phyloP scores from a whole-genome alignment of 2,888 invertebrate genomes.

The Clistopyga incitator region DNA sequence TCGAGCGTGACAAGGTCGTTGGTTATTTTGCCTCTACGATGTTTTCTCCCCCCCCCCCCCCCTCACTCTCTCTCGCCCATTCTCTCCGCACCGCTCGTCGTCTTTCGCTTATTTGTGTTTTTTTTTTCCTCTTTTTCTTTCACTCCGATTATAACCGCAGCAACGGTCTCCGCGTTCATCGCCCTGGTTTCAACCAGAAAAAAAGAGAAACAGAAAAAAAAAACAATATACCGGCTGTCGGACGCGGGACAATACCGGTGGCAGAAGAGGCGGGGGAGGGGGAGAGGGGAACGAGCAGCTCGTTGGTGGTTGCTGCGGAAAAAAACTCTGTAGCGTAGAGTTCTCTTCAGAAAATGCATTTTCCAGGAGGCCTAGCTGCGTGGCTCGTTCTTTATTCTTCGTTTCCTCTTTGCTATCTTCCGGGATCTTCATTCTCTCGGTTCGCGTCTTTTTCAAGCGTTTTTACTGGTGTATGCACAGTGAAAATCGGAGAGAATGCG shows the following conservation, averaged over 20 bases:
- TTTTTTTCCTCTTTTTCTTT: constrained; percentile 14
- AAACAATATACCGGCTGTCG: constrained; percentile 42
- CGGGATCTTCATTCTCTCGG: constrained; percentile 33
- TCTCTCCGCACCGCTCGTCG: constrained; percentile 5
- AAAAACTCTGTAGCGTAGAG: constrained; percentile 32
- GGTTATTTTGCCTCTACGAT: not conserved
- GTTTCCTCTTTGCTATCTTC: constrained; percentile 15
- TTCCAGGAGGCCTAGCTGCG: constrained; percentile 34
- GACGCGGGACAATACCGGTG: constrained; percentile 44
- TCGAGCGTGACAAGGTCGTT: constrained; percentile 39
- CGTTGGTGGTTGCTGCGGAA: constrained; percentile 6
- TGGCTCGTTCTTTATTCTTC: not conserved
- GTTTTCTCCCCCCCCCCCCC: too few species aligned
- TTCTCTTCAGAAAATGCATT: constrained; percentile 30
- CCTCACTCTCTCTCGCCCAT: constrained; percentile 2
- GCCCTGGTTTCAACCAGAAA: constrained; percentile 2
- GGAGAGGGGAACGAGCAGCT: not conserved
- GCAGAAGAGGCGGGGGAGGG: not conserved
- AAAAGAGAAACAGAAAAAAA: constrained; percentile 22
- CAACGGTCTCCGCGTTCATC: constrained; percentile 11
- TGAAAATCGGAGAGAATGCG: not conserved
- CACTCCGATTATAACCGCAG: constrained; percentile 37
- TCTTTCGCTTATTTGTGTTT: constrained; percentile 40
- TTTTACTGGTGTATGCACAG: not conserved
- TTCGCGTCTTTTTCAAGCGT: constrained; percentile 6